Evolutionary conservation across 1,140 invertebrate genomes (phyloP).

Genomic region (Oncopodura yosiiana): DNA sequence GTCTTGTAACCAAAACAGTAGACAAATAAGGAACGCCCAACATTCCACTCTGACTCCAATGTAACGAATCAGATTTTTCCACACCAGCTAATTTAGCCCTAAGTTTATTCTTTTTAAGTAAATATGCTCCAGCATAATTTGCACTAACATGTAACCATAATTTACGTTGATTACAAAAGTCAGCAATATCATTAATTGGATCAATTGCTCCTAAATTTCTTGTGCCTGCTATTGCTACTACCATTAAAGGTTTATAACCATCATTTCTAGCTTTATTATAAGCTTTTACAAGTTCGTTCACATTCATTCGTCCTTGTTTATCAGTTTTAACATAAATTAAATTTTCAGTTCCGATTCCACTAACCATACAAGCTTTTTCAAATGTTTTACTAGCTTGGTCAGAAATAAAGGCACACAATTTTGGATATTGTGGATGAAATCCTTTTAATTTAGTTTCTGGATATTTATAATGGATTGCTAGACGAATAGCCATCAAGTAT

Average conservation of each 20-base stretch:
- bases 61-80: conserved; percentile 18
- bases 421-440: not conserved
- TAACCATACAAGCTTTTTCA: too few species aligned
- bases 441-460: conserved; percentile 58
- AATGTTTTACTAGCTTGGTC: too few species aligned
- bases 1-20: conserved; percentile 1
- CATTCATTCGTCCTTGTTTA: not conserved
- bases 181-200: not conserved
- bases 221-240: conserved; percentile 11
- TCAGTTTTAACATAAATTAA: not conserved
- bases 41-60: conserved; percentile 8
- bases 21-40: not conserved
- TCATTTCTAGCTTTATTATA: not conserved
- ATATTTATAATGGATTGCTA: conserved; percentile 64
- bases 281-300: not conserved
- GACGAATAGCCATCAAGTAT: conserved; percentile 85
- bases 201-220: conserved; percentile 4
- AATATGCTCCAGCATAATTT: not conserved
- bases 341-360: not conserved
- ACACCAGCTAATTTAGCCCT: conserved; percentile 8
- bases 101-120: not conserved
- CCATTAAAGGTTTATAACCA: not conserved
- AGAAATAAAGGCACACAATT: conserved; percentile 67
- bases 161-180: not conserved
- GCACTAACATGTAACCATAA: conserved; percentile 22